Evolutionary conservation across 92 coral and sea anemone genomes (phyloP).

Genomic region (Epizoanthus illoricatus): DNA sequence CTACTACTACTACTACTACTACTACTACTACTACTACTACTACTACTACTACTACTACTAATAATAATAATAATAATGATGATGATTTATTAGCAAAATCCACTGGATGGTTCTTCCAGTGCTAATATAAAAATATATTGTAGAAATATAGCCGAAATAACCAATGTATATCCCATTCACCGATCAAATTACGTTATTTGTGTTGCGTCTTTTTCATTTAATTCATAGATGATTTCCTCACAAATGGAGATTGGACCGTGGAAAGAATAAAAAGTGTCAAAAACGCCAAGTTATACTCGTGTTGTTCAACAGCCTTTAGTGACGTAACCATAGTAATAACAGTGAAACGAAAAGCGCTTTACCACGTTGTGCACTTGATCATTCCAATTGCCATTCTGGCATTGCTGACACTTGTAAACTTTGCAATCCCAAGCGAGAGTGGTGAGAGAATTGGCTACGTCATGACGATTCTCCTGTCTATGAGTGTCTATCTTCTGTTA

Average conservation of each 20-base stretch:
- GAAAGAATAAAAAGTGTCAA: conserved; percentile 36
- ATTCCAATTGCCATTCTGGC: conserved; percentile 74
- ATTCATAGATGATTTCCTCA: conserved; percentile 47
- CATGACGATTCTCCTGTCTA: conserved; percentile 69
- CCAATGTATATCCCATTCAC: too few relatives aligned
- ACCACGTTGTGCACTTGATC: conserved; percentile 75
- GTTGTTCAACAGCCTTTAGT: conserved; percentile 65
- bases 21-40: too few relatives aligned
- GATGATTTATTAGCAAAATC: too few relatives aligned
- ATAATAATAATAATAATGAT: too few relatives aligned
- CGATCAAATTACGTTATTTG: too few relatives aligned
- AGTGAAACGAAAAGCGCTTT: conserved; percentile 68
- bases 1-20: too few relatives aligned
- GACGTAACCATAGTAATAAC: conserved; percentile 64
- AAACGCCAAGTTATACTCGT: conserved; percentile 38
- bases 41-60: too few relatives aligned
- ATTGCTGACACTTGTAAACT: conserved; percentile 58
- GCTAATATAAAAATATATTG: too few relatives aligned
- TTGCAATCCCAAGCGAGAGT: conserved; percentile 79
- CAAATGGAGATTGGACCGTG: conserved; percentile 83
- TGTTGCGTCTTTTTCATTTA: too few relatives aligned
- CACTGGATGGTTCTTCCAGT: too few relatives aligned
- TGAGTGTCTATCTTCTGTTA: conserved; percentile 81
- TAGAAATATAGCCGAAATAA: too few relatives aligned
- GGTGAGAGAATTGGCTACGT: conserved; percentile 87